Evolutionary conservation across 1,140 invertebrate species (phyloP).

Genomic region (Chymomyza costata): DNA sequence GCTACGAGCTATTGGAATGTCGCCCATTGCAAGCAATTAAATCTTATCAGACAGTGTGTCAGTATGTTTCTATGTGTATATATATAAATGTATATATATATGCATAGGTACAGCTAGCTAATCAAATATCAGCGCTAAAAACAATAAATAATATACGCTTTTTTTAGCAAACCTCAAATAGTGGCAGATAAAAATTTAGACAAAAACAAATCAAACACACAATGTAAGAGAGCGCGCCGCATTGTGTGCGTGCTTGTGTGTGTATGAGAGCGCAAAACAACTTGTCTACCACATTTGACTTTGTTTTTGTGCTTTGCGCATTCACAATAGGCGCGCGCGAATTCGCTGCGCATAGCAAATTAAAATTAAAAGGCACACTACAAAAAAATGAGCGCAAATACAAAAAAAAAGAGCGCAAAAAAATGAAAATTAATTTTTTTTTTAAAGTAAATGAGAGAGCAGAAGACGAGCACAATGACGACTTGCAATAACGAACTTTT

Average conservation of each 20-base stretch:
- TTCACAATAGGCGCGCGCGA: slow-evolving; percentile 58
- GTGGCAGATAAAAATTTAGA: slow-evolving; percentile 38
- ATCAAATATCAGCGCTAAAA: slow-evolving; percentile 32
- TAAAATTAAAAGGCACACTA: slow-evolving; percentile 52
- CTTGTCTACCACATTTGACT: slow-evolving; percentile 65
- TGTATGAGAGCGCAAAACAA: slow-evolving; percentile 27
- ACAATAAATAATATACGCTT: slow-evolving; percentile 12
- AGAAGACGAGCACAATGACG: not conserved
- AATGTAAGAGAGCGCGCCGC: slow-evolving; percentile 3
- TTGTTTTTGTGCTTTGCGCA: slow-evolving; percentile 52
- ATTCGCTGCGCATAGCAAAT: slow-evolving; percentile 64
- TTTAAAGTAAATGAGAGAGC: slow-evolving; percentile 5
- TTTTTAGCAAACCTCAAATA: too few relatives aligned
- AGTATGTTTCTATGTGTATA: slow-evolving; percentile 12
- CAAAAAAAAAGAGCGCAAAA: slow-evolving; percentile 24
- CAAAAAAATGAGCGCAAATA: slow-evolving; percentile 42
- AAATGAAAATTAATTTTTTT: slow-evolving; percentile 44
- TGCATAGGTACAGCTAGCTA: slow-evolving; percentile 20
- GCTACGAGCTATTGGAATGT: slow-evolving; percentile 51
- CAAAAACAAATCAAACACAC: slow-evolving; percentile 49
- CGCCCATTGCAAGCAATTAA: slow-evolving; percentile 60
- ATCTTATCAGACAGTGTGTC: slow-evolving; percentile 52
- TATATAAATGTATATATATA: slow-evolving; percentile 13
- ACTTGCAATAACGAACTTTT: slow-evolving; percentile 45
- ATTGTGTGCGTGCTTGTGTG: too few relatives aligned